Evolutionary conservation across 1,140 invertebrate species (phyloP).

Genomic region (Laodelphax striatellus): DNA sequence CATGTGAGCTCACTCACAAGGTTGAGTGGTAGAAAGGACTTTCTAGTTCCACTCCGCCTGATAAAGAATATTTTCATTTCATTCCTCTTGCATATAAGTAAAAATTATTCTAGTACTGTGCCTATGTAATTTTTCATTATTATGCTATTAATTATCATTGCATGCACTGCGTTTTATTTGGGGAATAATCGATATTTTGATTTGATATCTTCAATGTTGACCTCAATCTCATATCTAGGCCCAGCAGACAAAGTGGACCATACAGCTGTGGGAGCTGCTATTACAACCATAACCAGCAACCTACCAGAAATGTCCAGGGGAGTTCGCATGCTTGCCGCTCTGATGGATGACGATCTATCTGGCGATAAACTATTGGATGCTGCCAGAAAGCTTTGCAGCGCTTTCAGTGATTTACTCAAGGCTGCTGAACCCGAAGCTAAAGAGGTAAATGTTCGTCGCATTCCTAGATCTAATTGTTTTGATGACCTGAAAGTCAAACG

Average conservation of each 20-base stretch:
- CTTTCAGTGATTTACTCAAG: constrained; percentile 88
- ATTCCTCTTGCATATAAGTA: too few relatives aligned
- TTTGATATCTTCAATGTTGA: too few relatives aligned
- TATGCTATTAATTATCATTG: too few relatives aligned
- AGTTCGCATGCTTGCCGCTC: constrained; percentile 86
- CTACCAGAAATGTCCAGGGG: constrained; percentile 92
- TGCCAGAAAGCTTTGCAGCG: constrained; percentile 78
- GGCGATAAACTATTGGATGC: constrained; percentile 85
- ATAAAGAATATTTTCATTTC: too few relatives aligned
- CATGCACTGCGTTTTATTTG: too few relatives aligned
- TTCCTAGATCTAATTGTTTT: background rate
- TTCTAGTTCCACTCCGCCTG: too few relatives aligned
- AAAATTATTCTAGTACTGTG: too few relatives aligned
- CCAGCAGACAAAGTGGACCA: constrained; percentile 77
- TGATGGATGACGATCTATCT: constrained; percentile 72
- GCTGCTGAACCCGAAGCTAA: constrained; percentile 88
- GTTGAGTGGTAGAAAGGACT: too few relatives aligned
- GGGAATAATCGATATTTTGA: too few relatives aligned
- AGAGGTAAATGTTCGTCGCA: constrained; percentile 44
- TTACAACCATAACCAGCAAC: constrained; percentile 93
- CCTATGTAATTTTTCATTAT: too few relatives aligned
- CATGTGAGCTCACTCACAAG: too few relatives aligned
- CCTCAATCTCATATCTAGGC: constrained; percentile 26
- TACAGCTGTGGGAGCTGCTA: constrained; percentile 90
- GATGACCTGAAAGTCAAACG: too few relatives aligned